Conservation (phyloP, 2,797 vertebrate genomes). For the Selene dorsalis region DNA sequence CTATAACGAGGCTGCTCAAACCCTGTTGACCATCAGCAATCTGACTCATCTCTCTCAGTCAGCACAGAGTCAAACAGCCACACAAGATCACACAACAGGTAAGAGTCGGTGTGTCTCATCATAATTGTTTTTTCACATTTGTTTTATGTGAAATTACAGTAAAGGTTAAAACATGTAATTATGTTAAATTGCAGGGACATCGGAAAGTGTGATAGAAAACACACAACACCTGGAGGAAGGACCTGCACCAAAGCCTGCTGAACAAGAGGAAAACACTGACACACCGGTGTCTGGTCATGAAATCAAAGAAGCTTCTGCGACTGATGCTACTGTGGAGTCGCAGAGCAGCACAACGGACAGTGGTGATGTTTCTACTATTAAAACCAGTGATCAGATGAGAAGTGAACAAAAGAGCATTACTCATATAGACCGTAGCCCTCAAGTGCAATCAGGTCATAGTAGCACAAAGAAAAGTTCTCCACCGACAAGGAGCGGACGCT, state of each 20-base stretch:
- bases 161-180: background rate
- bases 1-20: constrained; percentile 93
- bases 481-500: constrained; percentile 25
- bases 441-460: constrained; percentile 17
- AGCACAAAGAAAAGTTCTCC: constrained; percentile 19
- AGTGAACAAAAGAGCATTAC: background rate
- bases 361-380: background rate
- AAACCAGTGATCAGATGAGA: constrained; percentile 17
- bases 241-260: constrained; percentile 24
- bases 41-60: constrained; percentile 75
- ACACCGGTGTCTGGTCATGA: background rate
- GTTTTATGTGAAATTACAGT: background rate
- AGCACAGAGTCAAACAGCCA: constrained; percentile 26
- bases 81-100: constrained; percentile 51
- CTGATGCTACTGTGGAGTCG: background rate
- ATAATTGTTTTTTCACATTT: background rate
- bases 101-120: background rate
- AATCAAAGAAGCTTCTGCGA: constrained; percentile 29
- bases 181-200: constrained; percentile 54
- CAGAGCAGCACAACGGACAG: constrained; percentile 13
- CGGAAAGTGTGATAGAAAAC: constrained; percentile 44
- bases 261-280: constrained; percentile 27
- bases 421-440: background rate
- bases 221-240: constrained; percentile 45
- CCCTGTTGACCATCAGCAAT: constrained; percentile 91